Base-by-base conservation (phyloP, 2,113 vertebrate species). In the Cyprinodon tularosa region DNA sequence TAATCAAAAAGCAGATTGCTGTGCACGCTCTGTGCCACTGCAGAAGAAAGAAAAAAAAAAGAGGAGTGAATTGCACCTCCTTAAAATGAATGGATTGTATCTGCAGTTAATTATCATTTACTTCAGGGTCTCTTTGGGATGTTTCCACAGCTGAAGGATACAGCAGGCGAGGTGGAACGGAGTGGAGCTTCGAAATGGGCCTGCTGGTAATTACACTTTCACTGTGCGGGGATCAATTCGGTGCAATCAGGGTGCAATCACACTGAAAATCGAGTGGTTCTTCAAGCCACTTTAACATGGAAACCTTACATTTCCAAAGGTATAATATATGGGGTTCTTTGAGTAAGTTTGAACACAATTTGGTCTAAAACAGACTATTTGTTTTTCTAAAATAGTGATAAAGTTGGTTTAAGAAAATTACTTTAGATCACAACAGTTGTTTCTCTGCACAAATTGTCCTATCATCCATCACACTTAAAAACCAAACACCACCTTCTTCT, bases 91-190 rank as follows among this genome's bases (percentile, higher is more conserved):
- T 88, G 89, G 87, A 91, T 90, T 90, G 90, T 86, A 88, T 89
- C 85, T 89, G 87, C 80, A 89, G 88, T 90, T 94, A 91, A 94
- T 93, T 88, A 89, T 89, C 85, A 91, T 89, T 90, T 90, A 90
- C 84, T 73, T 77, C 67, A 64, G 87, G 87, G 87, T 88, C 88
- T 89, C 89, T 87, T 66, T 79, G 83, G 89, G 91, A 87, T 76
- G 83, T 84, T 88, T 90, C 73, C 83, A 79, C 83, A 71, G 86
- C 89, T 89, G 80, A 82, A 89, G 89, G 86, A 92, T 78, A 78
- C 74, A 76, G 82, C 85, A 60, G 38, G 44, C 42, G 64, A 80
- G 80, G 81, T 61, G 86, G 88, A 88, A 89, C 81, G 6, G 47
- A 79, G 80, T 78, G 61, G 66, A 73, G 83, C 81, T 77, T 66